Percentiles rank a stretch among this genome's conserved stretches.
Conservation (phyloP, 2,113 vertebrate genomes). For the Lampris incognitus region DNA sequence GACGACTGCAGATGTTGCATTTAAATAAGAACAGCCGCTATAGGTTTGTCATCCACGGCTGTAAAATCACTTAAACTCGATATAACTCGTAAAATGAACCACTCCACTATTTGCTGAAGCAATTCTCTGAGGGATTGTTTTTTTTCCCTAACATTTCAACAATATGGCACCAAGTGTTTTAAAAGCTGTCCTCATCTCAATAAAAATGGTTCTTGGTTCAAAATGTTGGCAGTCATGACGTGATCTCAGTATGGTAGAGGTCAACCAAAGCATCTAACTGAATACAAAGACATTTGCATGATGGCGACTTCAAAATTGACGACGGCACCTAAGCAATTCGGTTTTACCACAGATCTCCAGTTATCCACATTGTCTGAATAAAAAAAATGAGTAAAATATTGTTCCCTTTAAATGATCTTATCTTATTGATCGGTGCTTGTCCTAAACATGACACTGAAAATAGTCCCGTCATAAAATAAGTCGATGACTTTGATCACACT, state of each 20-base stretch:
- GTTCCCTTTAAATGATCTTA: conserved; percentile 68
- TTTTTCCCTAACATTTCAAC: conserved; percentile 31
- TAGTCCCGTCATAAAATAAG: conserved; percentile 73
- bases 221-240: conserved; percentile 64
- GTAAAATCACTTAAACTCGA: conserved; percentile 54
- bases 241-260: conserved; percentile 31
- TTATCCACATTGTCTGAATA: conserved; percentile 48
- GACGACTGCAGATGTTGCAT: conserved; percentile 79
- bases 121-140: conserved; percentile 16
- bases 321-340: conserved; percentile 44
- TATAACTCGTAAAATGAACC: conserved; percentile 48
- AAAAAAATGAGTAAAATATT: conserved; percentile 50
- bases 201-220: conserved; percentile 38
- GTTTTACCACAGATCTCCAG: conserved; percentile 47
- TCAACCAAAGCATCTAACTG: conserved; percentile 60
- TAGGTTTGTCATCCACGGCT: conserved; percentile 74
- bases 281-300: conserved; percentile 44
- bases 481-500: conserved; percentile 74
- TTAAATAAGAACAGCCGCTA: conserved; percentile 82
- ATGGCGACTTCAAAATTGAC: conserved; percentile 27
- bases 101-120: conserved; percentile 31
- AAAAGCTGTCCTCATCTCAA: conserved; percentile 60
- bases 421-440: conserved; percentile 62
- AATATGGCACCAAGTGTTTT: conserved; percentile 68
- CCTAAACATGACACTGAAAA: conserved; percentile 75